Base-by-base conservation (phyloP, 2,888 invertebrate species). In the Nemurella pictetii region DNA sequence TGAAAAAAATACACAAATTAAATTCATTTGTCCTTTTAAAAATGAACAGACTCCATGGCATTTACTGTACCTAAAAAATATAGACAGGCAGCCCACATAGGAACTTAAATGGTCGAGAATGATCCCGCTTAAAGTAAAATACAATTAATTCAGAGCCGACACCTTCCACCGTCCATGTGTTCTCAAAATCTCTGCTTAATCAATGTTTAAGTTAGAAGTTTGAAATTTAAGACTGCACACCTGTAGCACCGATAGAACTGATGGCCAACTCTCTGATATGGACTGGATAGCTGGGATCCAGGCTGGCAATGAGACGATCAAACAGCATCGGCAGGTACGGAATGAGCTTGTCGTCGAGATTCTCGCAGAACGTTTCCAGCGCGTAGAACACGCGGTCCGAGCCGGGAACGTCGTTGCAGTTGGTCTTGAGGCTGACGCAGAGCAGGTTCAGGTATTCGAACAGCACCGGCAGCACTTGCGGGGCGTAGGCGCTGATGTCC, bases 371-470 rank as follows among this genome's bases (percentile, higher is more conserved):
- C 85, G 94, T 94, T 90, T 96, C 96, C 86, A 96, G 89, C 0
- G 96, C 96, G 89, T 95, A 96, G 89, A 96, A 96, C 91, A 96
- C 94, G 83, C 95, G 92, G 87, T 94, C 94, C 0, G 94, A 91
- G 83, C 94, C 94, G 25, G 93, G 93, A 0, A 94, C 93, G 87
- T 94, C 92, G 84, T 91, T 92, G 77, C 92, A 92, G 84, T 90
- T 91, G 88, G 92, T 91, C 87, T 91, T 90, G 86, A 93, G 90
- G 88, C 93, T 92, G 20, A 89, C 88, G 87, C 93, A 93, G 78
- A 94, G 89, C 87, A 93, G 92, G n/a, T 92, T 91, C 1, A 96
- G 90, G 88, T 94, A 94, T 86, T 94, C 93, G 88, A 95, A 95
- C 4, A 96, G 90, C 77, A 96, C 88, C 0, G 96, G 96, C 78